A percentile compares a stretch with the other conserved stretches of the same genome.
Evolutionary conservation across 2,888 invertebrate species (phyloP).

Genomic region (Latrodectus hesperus): DNA sequence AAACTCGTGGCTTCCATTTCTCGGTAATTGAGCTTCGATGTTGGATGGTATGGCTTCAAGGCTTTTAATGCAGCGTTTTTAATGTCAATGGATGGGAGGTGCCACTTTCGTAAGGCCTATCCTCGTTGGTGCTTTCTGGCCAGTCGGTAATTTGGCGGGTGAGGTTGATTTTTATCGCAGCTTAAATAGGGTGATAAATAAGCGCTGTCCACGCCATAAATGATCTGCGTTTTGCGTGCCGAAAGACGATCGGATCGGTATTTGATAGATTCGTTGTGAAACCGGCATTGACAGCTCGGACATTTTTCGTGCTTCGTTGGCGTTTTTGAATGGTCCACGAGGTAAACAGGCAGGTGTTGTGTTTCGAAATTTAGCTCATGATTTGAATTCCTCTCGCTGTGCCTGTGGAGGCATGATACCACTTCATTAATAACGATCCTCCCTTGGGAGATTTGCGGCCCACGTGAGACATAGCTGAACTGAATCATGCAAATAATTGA

Average conservation of each 20-base stretch:
- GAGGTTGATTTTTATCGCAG: conserved; percentile 1
- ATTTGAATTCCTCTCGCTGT: too few species aligned
- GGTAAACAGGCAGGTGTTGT: background rate
- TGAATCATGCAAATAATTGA: too few species aligned
- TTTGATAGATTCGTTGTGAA: background rate
- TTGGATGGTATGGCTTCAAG: background rate
- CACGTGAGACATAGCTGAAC: too few species aligned
- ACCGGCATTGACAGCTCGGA: background rate
- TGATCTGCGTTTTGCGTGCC: background rate
- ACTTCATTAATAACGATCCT: too few species aligned
- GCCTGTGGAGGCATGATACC: too few species aligned
- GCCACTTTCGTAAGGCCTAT: too few species aligned
- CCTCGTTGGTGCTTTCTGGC: too few species aligned
- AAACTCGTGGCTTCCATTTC: background rate
- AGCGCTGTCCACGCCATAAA: background rate
- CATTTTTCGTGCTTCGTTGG: background rate
- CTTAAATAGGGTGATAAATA: conserved; percentile 32
- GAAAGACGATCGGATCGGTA: background rate
- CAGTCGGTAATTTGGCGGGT: background rate
- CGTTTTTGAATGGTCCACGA: background rate
- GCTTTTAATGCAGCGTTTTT: background rate
- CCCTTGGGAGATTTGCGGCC: too few species aligned
- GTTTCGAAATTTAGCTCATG: too few species aligned
- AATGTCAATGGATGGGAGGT: background rate
- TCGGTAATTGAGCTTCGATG: background rate